phyloP scores from a whole-genome alignment of 2,797 vertebrate genomes.

The Enteromius argenteus region DNA sequence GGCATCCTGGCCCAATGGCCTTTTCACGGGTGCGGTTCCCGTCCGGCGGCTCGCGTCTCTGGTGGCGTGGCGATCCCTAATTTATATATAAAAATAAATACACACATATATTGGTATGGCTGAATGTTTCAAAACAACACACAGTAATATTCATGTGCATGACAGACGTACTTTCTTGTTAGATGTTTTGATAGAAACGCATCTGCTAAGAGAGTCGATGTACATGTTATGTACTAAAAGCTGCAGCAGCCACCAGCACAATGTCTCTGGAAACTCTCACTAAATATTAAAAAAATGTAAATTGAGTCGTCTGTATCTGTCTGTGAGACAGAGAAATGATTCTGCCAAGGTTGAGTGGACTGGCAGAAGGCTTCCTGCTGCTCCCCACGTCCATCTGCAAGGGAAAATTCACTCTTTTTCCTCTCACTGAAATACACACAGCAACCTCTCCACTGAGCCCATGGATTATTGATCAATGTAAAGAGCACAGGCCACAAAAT shows the following conservation, averaged over 20 bases:
- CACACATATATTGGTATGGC: too few relatives aligned
- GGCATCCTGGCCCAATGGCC: too few relatives aligned
- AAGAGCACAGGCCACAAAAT: slow-evolving; percentile 53
- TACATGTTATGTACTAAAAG: slow-evolving; percentile 8
- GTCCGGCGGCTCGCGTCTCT: too few relatives aligned
- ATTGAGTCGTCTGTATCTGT: not conserved
- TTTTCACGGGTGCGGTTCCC: too few relatives aligned
- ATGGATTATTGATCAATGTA: slow-evolving; percentile 64
- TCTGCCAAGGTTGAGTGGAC: slow-evolving; percentile 28
- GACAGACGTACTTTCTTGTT: not conserved
- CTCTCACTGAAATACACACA: slow-evolving; percentile 8
- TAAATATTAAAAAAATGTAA: slow-evolving; percentile 36
- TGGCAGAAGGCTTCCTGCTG: slow-evolving; percentile 26
- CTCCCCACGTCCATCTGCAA: slow-evolving; percentile 41
- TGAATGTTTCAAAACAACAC: not conserved
- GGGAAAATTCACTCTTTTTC: slow-evolving; percentile 1
- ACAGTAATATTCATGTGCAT: not conserved
- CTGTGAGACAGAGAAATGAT: slow-evolving; percentile 8
- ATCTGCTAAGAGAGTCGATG: slow-evolving; percentile 3
- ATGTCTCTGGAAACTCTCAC: not conserved
- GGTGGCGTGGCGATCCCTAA: too few relatives aligned
- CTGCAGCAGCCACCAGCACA: slow-evolving; percentile 13
- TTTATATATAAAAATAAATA: too few relatives aligned
- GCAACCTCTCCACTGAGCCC: slow-evolving; percentile 28
- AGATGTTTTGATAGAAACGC: not conserved